Conservation (phyloP, 2,113 vertebrate species). For the Cranoglanis bouderius region DNA sequence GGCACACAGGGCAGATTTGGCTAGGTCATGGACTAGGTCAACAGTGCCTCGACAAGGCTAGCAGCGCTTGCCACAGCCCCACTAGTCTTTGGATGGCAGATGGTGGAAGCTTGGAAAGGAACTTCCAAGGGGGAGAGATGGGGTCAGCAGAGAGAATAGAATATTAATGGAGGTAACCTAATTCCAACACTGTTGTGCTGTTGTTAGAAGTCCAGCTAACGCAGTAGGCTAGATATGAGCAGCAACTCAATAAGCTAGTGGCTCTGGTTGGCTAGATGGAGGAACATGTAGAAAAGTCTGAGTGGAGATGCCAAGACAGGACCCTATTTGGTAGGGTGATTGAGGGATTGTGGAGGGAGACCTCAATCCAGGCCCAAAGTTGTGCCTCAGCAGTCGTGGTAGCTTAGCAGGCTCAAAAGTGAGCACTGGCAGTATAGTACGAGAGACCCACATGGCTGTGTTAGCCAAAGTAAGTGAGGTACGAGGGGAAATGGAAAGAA, state of each 20-base stretch:
- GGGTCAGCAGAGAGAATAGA: neutral
- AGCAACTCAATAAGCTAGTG: neutral
- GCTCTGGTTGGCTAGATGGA: neutral
- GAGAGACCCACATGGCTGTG: neutral
- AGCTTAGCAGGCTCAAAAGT: neutral
- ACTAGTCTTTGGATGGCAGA: conserved; percentile 1
- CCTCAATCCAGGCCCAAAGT: neutral
- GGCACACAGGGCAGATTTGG: neutral
- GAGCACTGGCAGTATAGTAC: neutral
- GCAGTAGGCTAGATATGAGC: neutral
- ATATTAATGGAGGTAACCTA: neutral
- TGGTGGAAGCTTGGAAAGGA: neutral
- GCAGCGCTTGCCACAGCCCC: neutral
- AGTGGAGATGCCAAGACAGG: neutral
- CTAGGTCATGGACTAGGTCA: neutral
- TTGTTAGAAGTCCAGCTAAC: neutral
- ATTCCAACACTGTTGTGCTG: neutral
- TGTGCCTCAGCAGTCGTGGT: neutral
- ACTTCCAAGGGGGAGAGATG: neutral
- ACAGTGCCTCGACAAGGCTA: neutral
- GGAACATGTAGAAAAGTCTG: neutral
- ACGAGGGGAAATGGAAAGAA: neutral
- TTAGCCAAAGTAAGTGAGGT: neutral
- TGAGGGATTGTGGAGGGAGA: neutral
- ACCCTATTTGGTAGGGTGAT: neutral